Conservation (phyloP, 2,113 vertebrate species). For the Motacilla alba region DNA sequence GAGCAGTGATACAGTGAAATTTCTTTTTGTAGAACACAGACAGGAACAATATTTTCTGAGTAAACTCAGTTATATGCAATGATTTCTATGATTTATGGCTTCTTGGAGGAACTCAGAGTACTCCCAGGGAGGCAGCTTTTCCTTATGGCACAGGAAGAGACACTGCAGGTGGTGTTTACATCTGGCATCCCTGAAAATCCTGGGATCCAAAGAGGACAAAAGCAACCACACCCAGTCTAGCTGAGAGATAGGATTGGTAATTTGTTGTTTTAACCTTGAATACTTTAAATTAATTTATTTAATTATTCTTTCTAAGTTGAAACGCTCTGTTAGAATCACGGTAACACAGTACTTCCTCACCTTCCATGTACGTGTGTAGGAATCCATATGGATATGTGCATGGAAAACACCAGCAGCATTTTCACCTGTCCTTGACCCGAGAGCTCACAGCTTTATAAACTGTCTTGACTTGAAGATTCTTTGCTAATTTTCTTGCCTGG, state of each 20-base stretch:
- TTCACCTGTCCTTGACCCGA: not conserved
- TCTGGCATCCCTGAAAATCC: not conserved
- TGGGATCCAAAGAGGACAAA: not conserved
- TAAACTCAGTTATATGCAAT: not conserved
- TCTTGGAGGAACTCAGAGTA: not conserved
- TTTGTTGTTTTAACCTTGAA: not conserved
- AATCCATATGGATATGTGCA: not conserved
- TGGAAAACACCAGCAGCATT: not conserved
- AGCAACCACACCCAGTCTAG: not conserved
- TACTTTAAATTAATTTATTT: not conserved
- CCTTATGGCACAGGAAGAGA: not conserved
- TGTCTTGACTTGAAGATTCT: not conserved
- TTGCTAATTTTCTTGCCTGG: not conserved
- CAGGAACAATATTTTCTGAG: not conserved
- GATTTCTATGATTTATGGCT: not conserved
- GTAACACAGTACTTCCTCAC: not conserved
- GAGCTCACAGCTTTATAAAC: not conserved
- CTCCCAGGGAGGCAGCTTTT: not conserved
- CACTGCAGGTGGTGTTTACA: not conserved
- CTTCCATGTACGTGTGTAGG: fast-evolving
- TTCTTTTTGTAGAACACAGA: not conserved
- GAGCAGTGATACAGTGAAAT: not conserved
- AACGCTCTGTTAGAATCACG: not conserved
- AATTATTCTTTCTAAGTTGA: not conserved
- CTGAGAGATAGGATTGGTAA: not conserved